Evolutionary conservation across 2,113 vertebrate genomes (phyloP), one percentile per base, ranked within the genome.

Genomic region (Ornithorhynchus anatinus): DNA sequence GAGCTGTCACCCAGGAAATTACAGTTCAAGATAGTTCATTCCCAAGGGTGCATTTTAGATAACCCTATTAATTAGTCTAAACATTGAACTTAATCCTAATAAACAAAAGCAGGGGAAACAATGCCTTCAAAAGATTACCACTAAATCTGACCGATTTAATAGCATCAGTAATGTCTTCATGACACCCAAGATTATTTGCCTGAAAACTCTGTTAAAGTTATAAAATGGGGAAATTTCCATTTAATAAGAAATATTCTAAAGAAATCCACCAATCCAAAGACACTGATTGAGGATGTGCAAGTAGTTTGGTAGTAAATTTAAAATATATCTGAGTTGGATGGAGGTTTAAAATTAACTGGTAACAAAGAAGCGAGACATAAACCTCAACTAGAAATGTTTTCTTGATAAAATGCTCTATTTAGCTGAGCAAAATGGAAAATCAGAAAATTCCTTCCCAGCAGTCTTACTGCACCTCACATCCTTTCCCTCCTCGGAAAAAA

Each of bases 401-500:
- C 93, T 73, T 88, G 91, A 93, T 85, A 89, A 88, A 91, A 87
- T 23, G 14, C 60, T 59, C 85, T 84, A 90, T 82, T 77, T 84
- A 87, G 87, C 85, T 88, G 88, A 82, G 63, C 75, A 53, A 77
- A 85, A 72, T 43, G 69, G 73, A 87, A 89, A 82, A 78, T 60
- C 67, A 86, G 81, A 84, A 93, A 89, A 85, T 91, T 89, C 91
- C 87, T 90, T 92, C 87, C 88, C 81, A 88, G 80, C 56, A 82
- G 91, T 92, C 66, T 88, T 72, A 56, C 69, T 87, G 86, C 75
- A 33, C 84, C 76, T 75, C 83, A 85, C 85, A 79, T 86, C 82
- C 88, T 89, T 87, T 76, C 82, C 86, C 80, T 91, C 89, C 88
- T 91, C 77, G 77, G 88, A 92, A 89, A 89, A 92, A 93, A 92